Conservation (phyloP, 1,140 invertebrate genomes). For the Dryas iulia region DNA sequence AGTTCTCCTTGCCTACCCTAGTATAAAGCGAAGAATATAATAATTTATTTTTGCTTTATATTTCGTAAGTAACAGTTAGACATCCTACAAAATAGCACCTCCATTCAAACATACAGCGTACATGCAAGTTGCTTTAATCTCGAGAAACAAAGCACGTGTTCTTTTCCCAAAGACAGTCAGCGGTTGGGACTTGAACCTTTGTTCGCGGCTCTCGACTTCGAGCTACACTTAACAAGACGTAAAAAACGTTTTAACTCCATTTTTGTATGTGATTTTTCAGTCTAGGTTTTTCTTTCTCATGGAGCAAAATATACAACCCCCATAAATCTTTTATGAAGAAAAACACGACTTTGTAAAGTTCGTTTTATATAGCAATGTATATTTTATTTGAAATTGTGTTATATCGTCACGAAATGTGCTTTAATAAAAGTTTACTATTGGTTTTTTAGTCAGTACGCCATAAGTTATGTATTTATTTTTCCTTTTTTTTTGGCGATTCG, state of each 20-base stretch:
- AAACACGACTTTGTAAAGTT: not conserved
- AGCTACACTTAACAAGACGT: slow-evolving; percentile 44
- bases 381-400: not conserved
- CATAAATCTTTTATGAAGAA: slow-evolving; percentile 1
- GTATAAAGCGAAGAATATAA: too few relatives aligned
- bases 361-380: not conserved
- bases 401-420: not conserved
- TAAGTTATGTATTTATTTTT: too few relatives aligned
- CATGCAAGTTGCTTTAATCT: slow-evolving; percentile 15
- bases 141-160: slow-evolving; percentile 35
- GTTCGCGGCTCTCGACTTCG: slow-evolving; percentile 45
- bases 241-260: slow-evolving; percentile 55
- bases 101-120: not conserved
- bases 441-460: not conserved
- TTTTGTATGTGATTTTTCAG: slow-evolving; percentile 43
- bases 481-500: too few relatives aligned
- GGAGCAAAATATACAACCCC: not conserved
- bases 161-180: slow-evolving; percentile 33
- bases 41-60: too few relatives aligned
- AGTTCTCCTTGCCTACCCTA: too few relatives aligned
- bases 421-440: not conserved
- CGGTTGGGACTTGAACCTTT: slow-evolving; percentile 50
- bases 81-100: slow-evolving; percentile 2
- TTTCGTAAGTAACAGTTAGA: too few relatives aligned
- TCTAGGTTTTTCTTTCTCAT: slow-evolving; percentile 14